Evolutionary conservation across 2,797 vertebrate species (phyloP), one percentile per base, ranked within the genome.

Genomic region (Dermochelys coriacea): DNA sequence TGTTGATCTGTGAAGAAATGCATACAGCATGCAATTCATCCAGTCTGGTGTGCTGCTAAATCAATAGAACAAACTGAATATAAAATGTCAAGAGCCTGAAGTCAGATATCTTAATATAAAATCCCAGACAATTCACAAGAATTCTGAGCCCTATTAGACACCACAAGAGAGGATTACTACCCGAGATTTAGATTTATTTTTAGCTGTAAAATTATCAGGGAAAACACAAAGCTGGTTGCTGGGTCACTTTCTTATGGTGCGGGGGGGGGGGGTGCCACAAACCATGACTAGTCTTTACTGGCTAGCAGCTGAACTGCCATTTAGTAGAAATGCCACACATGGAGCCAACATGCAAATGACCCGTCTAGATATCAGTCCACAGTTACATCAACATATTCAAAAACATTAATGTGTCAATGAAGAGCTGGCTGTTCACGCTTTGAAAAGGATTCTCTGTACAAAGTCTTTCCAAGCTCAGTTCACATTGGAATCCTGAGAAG

Each of bases 61-160:
- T 82, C 50, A 93, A 91, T 78, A 81, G 75, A 80, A 92, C 83
- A 95, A 95, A 94, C 47, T 95, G 86, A 75, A 91, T 89, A 71
- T 27, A 47, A 75, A 45, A 47, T 74, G 23, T 0, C 47, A 75
- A 90, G 49, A 92, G 75, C 86, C 51, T 54, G 90, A 93, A 96
- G 80, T 45, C 83, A 85, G 88, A 47, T 54, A 93, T 90, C 89
- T 77, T 45, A 83, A 55, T 12, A 77, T 31, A 91, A 93, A 94
- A 80, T 8, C 19, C 29, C 80, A 86, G 83, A 92, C 71, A 86
- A 93, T 93, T 49, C 50, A 29, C 52, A 57, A 1, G 34, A 74
- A 15, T 51, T 77, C 1, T 18, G 29, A 87, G 57, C 77, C 51
- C 14, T 47, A 51, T 0, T 16, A 68, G n/a, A 41, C 71, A 82